These are phyloP conservation scores for Cavia aperea DNA, from an alignment of 2,113 vertebrate genomes.

Conservation along the genomic window DNA sequence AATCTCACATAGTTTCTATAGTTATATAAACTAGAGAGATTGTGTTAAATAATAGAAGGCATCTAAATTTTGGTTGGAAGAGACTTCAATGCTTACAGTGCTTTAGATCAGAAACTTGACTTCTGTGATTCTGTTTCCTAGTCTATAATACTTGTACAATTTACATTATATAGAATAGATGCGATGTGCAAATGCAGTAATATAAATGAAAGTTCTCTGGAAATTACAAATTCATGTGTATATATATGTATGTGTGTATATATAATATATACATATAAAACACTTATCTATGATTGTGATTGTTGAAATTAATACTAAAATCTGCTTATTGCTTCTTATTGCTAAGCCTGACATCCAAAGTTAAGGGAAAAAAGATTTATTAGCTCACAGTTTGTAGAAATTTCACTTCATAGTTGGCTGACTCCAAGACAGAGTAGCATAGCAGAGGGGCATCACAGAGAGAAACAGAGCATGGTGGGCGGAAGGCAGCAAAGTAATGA, in stretches of 20 bases:
- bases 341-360: background rate
- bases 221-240: background rate
- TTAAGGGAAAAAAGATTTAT: background rate
- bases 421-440: background rate
- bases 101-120: background rate
- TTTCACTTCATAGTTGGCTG: background rate
- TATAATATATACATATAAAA: too few species aligned
- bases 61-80: background rate
- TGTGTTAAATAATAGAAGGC: background rate
- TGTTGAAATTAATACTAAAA: conserved; percentile 8
- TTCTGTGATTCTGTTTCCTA: background rate
- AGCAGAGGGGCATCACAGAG: background rate
- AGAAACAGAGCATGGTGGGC: background rate
- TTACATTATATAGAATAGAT: background rate
- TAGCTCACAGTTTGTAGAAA: background rate
- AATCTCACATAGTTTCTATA: background rate
- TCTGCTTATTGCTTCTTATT: background rate
- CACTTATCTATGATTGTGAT: background rate
- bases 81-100: background rate
- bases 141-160: background rate
- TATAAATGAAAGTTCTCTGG: background rate
- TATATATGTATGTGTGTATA: too few species aligned
- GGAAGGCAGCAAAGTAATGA: background rate
- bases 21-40: background rate
- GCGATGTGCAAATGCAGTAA: conserved; percentile 8